Percentiles rank a stretch among this genome's conserved stretches.
Evolutionary conservation across 2,888 invertebrate species (phyloP).

Genomic region (Lasius fuliginosus): DNA sequence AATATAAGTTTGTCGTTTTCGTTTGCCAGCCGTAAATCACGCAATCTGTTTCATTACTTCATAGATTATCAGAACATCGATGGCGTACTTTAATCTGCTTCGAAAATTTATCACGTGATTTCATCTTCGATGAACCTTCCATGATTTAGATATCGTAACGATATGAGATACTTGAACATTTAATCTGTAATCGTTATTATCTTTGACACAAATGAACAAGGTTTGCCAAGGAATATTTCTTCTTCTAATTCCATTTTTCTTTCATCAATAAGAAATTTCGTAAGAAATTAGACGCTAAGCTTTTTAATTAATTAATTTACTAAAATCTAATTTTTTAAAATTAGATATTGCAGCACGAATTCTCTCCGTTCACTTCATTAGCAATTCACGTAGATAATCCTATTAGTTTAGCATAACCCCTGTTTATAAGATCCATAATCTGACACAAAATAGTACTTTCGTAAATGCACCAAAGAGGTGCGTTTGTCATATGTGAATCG

Average conservation of each 20-base stretch:
- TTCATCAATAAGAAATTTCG: neutral
- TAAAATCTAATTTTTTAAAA: neutral
- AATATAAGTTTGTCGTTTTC: neutral
- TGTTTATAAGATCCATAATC: neutral
- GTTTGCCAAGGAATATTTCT: neutral
- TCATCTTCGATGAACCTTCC: neutral
- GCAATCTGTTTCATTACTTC: neutral
- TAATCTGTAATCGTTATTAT: neutral
- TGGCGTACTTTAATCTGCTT: conserved; percentile 51
- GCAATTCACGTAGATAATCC: neutral
- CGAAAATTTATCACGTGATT: conserved; percentile 21
- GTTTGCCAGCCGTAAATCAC: neutral
- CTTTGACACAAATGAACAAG: neutral
- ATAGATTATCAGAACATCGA: conserved; percentile 50
- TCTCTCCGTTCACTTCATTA: neutral
- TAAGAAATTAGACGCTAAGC: neutral
- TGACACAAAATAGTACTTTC: neutral
- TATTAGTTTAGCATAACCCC: neutral
- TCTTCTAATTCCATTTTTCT: neutral
- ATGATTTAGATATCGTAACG: neutral
- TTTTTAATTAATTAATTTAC: neutral
- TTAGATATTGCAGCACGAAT: neutral
- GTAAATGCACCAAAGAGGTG: neutral
- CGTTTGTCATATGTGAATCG: neutral
- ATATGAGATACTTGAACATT: neutral